Base-by-base conservation (phyloP, 2,888 invertebrate genomes). In the Rhimphoctona megacephalus region DNA sequence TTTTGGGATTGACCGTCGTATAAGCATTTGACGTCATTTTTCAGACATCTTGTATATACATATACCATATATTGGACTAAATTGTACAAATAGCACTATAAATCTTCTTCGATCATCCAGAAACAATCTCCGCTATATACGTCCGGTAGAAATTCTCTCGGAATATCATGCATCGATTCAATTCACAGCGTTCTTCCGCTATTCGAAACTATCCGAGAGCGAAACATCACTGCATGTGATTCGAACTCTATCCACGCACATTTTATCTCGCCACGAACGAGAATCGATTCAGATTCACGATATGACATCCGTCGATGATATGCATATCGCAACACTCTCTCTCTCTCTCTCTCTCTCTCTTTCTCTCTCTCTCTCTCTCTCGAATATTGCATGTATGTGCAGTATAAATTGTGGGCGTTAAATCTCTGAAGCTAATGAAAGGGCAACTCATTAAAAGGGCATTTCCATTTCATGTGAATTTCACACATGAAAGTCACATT, bases 111-210 rank as follows among this genome's bases (percentile, higher is more conserved):
- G 57, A 77, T 77, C 82, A 54, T 30, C 52, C 46, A 79, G 81
- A 73, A 85, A 72, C 81, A 74, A 85, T 85, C 81, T 81, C 81
- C 85, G 85, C 70, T 39, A 33, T 70, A 76, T 81, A 81, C 81
- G 57, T 54, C 72, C 81, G 70, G 30, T 57, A 49, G 70, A 46
- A 36, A 54, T 64, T 74, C 61, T 4, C 25, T 39, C 54, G 30
- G 43, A 43, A 81, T 52, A 66, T 43, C 57, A 46, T 61, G 52
- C 54, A 74, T 74, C 80, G 57, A 72, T 80, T 49, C 43, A 61
- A 80, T 72, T 67, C 61, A 9, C 61, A 70, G 22, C 70, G 70
- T 69, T 80, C 70, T 80, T 80, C 70, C 70, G 70, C 33, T 33
- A 72, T 80, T 61, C 33, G 46, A 72, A 70, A 61, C 57, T 57